A percentile compares a stretch with the other conserved stretches of the same genome.
These are phyloP conservation scores for Gallinago media DNA, from an alignment of 2,113 vertebrate genomes.

Conservation along the genomic window DNA sequence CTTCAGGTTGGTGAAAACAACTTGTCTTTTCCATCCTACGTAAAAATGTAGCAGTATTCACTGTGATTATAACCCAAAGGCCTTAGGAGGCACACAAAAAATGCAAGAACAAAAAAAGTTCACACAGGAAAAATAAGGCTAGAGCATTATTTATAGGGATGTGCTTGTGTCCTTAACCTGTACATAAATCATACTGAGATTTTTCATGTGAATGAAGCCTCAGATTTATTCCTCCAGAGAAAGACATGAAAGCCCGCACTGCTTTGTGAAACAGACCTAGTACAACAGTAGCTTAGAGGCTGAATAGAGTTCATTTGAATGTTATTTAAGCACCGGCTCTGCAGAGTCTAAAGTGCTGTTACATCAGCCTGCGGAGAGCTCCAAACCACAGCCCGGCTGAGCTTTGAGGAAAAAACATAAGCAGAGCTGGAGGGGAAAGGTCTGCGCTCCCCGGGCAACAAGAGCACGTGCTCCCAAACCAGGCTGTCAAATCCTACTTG, in stretches of 20 bases:
- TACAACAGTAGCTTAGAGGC: neutral
- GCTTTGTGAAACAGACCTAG: neutral
- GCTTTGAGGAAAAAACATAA: neutral
- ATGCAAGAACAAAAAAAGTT: neutral
- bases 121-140: conserved; percentile 15
- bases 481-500: neutral
- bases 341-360: neutral
- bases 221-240: conserved; percentile 24
- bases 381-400: neutral
- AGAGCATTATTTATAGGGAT: conserved; percentile 45
- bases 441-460: neutral
- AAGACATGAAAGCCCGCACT: neutral
- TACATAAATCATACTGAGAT: conserved; percentile 56
- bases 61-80: neutral
- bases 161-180: conserved; percentile 30
- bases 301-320: neutral
- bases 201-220: conserved; percentile 28
- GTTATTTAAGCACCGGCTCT: neutral
- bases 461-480: neutral
- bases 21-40: neutral
- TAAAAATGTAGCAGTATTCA: neutral
- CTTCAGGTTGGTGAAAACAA: neutral
- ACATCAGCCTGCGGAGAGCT: neutral
- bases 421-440: neutral
- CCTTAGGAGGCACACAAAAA: conserved; percentile 8